Base-by-base conservation (phyloP, 2,888 invertebrate genomes). In the Glaucopsyche alexis region DNA sequence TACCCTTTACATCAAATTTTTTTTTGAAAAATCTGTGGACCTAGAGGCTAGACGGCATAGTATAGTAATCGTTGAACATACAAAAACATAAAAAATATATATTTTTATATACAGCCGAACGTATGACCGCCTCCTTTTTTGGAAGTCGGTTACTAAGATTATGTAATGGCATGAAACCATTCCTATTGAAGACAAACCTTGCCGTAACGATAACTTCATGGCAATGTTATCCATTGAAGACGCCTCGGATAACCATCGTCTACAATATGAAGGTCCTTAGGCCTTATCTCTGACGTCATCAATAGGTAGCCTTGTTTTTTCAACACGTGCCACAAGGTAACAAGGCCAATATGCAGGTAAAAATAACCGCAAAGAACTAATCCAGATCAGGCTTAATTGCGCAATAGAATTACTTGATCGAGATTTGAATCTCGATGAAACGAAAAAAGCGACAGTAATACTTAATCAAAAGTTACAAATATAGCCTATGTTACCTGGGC, bases 231-330 rank as follows among this genome's bases (percentile, higher is more conserved):
- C 11, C 14, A 9, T 65, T 14, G 38, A 38, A 45, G 13, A 67
- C 11, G 47, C 16, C 16, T 16, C 19, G 67, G 40, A 42, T 45
- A 67, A 67, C 47, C 42, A 67, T 67, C 16, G 45, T 47, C 67
- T 45, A 42, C 45, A 45, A 45, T 16, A 67, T 11, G 16, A 67
- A 45, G 19, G 16, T 16, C 45, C 11, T n/a, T 66, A 45, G 16
- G 19, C 16, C 47, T 67, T 67, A 67, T 67, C 67, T 67, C 45
- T 67, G 67, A 67, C 67, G 67, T 67, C 67, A 16, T 19, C 67
- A 67, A 67, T 67, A 47, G 60, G 19, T 67, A 19, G 45, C 47
- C 47, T 67, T 47, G 67, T 19, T 67, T 60, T 38, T 9, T 60
- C 29, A 2, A 45, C 67, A 67, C 65, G 40, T 29, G 13, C 60